Evolutionary conservation across 2,113 vertebrate species (phyloP), one percentile per base, ranked within the genome.

Genomic region (Pongo pygmaeus): DNA sequence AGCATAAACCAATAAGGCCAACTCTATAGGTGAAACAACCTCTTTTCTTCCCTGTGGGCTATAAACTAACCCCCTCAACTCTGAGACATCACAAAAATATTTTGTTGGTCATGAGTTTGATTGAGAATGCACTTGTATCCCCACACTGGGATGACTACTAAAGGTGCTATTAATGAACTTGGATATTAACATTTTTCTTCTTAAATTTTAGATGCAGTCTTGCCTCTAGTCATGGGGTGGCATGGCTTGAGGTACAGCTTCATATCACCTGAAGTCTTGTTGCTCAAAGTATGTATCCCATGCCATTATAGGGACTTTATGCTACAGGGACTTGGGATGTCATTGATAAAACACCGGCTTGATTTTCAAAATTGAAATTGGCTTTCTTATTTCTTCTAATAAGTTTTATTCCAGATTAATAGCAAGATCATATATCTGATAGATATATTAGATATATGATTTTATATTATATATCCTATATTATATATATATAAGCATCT

Each of bases 351-450:
- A 79, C 11, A 61, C 12, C 10, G 46, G n/a, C 48, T 67, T 83
- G 35, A 16, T 57, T 87, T 96, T 64, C 43, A 80, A 67, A 91
- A 91, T 0, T 70, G 91, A 96, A 90, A 52, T 23, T 10, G 43
- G 46, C 7, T 46, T 40, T 46, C 69, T 75, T 70, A 70, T 48
- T 90, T 64, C 17, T 94, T 72, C 30, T 67, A 79, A 46, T 87
- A 85, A 50, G 27, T 52, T 70, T 64, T 70, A 97, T 48, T 11
- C 6, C 32, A 92, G 40, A 67, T 61, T 40, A 92, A 81, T 8
- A 78, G 55, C 11, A 87, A 92, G 11, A 72, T 67, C 43, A 77
- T 25, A 25, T 46, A 40, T n/a, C 52, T 61, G 35, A 25, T 43
- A 64, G 18, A 70, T 59, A 69, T 20, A 35, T 87, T 52, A 23